Percentiles rank a stretch among this genome's conserved stretches.
These are phyloP conservation scores for Belgica antarctica DNA, from an alignment of 2,888 invertebrate species.

Conservation along the genomic window DNA sequence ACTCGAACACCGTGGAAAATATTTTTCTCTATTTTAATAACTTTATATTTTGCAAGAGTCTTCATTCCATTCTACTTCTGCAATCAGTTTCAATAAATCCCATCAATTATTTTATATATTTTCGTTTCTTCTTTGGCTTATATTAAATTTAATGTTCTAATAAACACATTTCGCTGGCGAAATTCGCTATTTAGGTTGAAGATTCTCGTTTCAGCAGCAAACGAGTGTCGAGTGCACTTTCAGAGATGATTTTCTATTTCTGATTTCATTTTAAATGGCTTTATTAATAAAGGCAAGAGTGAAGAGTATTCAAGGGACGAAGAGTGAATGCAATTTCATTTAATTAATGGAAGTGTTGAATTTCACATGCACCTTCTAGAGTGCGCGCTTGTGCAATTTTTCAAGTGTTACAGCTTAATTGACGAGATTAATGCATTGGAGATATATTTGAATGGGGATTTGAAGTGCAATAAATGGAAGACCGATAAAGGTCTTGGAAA, in stretches of 20 bases:
- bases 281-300: slow-evolving; percentile 24
- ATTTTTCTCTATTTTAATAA: slow-evolving; percentile 33
- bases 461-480: slow-evolving; percentile 14
- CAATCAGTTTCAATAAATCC: slow-evolving; percentile 37
- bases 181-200: slow-evolving; percentile 17
- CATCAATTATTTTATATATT: slow-evolving; percentile 38
- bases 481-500: slow-evolving; percentile 14
- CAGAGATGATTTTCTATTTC: neutral
- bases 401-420: slow-evolving; percentile 15
- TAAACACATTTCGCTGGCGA: slow-evolving; percentile 28
- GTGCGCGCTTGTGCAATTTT: neutral
- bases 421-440: slow-evolving; percentile 22
- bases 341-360: slow-evolving; percentile 40
- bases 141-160: slow-evolving; percentile 41
- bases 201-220: neutral
- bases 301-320: neutral
- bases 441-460: slow-evolving; percentile 18
- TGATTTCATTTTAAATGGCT: slow-evolving; percentile 34
- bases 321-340: slow-evolving; percentile 27
- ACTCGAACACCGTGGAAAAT: slow-evolving; percentile 22
- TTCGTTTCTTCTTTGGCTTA: slow-evolving; percentile 6
- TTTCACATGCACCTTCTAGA: slow-evolving; percentile 30
- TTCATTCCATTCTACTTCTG: slow-evolving; percentile 16
- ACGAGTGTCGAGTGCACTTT: neutral
- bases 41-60: slow-evolving; percentile 29